These are phyloP conservation scores for Epiblema foenella DNA, from an alignment of 2,888 invertebrate species.

Conservation along the genomic window DNA sequence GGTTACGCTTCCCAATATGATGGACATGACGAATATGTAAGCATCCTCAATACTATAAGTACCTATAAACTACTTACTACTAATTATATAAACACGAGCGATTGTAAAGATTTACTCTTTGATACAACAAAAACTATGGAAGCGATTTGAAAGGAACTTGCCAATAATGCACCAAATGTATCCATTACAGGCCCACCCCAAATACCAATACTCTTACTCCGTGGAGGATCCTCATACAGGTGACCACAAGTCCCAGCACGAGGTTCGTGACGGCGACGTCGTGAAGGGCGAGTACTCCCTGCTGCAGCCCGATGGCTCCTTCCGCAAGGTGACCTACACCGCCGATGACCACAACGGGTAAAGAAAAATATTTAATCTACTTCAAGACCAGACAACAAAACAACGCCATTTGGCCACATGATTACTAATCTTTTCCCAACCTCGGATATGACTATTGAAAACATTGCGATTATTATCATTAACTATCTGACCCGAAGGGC, in stretches of 20 bases:
- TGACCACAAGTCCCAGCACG: conserved; percentile 86
- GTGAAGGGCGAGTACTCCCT: conserved; percentile 88
- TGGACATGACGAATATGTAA: conserved; percentile 57
- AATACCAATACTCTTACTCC: conserved; percentile 86
- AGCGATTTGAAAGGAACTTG: neutral
- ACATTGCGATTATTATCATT: conserved; percentile 37
- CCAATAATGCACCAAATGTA: neutral
- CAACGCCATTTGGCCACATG: conserved; percentile 19
- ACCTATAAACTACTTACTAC: neutral
- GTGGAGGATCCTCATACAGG: conserved; percentile 86
- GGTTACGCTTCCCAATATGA: conserved; percentile 48
- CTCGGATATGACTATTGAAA: conserved; percentile 24
- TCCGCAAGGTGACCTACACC: conserved; percentile 85
- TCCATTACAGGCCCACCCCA: conserved; percentile 81
- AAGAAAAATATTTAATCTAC: conserved; percentile 43
- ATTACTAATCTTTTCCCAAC: conserved; percentile 40
- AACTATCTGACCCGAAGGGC: conserved; percentile 40
- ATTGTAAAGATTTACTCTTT: neutral
- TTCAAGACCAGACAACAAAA: conserved; percentile 1
- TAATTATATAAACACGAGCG: neutral
- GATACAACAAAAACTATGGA: neutral
- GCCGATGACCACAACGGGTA: conserved; percentile 86
- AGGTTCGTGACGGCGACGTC: conserved; percentile 85
- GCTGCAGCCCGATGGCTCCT: conserved; percentile 85
- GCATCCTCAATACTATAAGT: conserved; percentile 45